Conservation (phyloP, 1,140 invertebrate species). For the Zaprionus africanus region DNA sequence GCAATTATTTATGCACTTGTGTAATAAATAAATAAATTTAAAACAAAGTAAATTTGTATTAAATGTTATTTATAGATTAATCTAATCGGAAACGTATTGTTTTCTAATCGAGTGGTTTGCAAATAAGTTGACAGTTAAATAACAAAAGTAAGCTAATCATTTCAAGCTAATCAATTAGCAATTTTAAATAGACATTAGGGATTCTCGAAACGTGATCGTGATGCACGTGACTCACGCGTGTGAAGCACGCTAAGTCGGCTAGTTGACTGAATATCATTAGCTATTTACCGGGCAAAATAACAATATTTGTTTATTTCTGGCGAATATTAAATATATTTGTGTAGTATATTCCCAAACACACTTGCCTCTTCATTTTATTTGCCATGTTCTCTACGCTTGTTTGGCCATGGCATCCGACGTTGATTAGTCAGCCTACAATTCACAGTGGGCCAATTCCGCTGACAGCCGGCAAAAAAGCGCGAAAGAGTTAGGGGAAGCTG, state of each 20-base stretch:
- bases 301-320: constrained; percentile 17
- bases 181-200: background rate
- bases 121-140: background rate
- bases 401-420: constrained; percentile 17
- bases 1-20: background rate
- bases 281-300: constrained; percentile 18
- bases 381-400: constrained; percentile 7
- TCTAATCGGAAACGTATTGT: background rate
- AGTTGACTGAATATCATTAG: constrained; percentile 17
- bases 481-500: constrained; percentile 47
- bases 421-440: constrained; percentile 42
- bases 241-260: constrained; percentile 1
- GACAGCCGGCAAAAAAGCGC: constrained; percentile 31
- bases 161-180: background rate
- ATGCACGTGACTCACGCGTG: constrained; percentile 29
- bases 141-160: background rate
- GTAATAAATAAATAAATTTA: background rate
- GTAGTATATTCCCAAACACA: background rate
- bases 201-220: background rate
- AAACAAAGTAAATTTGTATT: background rate
- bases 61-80: background rate
- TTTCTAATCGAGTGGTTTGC: background rate
- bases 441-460: constrained; percentile 53
- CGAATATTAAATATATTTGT: constrained; percentile 6
- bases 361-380: background rate